Evolutionary conservation across 2,888 invertebrate species (phyloP), one percentile per base, ranked within the genome.

Genomic region (Amorpha juglandis): DNA sequence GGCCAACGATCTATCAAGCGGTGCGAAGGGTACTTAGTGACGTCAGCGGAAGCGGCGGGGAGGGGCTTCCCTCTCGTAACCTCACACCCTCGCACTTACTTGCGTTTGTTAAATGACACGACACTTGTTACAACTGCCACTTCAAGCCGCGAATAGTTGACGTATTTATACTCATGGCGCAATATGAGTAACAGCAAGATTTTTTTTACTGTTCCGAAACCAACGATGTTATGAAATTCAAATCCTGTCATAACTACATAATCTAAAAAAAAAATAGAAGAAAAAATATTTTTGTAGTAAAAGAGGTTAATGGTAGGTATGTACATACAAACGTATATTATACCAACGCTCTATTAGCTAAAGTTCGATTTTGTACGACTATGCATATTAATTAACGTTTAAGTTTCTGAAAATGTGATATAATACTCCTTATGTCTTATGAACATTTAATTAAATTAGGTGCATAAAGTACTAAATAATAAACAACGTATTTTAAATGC

Each of bases 51-150:
- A 88, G 83, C 72, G 79, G 78, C 77, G 21, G 62, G 67, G 67
- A 71, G 74, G 86, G 89, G 89, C 90, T 91, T 91, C 91, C 85
- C 86, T 87, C 89, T 87, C 63, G 21, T 68, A 71, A 70, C 68
- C 67, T 68, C 38, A 38, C 19, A 42, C 38, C 52, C 62, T 63
- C 45, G 55, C 69, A 70, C 71, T 71, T 65, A 70, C 67, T 62
- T 42, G 53, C 63, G 63, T 66, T 63, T 48, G 64, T 65, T 63
- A 69, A 69, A 65, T 50, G 69, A 67, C 65, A 63, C 62, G 27
- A 45, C 62, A 58, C 50, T 67, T 65, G 58, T 63, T 52, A 63
- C 52, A 62, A 48, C 55, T 21, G 55, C 63, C 51, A 53, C 64
- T 64, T 42, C 45, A 35, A 47, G 35, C 48, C 63, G 50, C 50